Base-by-base conservation (phyloP, 2,113 vertebrate species). In the Alethe diademata region DNA sequence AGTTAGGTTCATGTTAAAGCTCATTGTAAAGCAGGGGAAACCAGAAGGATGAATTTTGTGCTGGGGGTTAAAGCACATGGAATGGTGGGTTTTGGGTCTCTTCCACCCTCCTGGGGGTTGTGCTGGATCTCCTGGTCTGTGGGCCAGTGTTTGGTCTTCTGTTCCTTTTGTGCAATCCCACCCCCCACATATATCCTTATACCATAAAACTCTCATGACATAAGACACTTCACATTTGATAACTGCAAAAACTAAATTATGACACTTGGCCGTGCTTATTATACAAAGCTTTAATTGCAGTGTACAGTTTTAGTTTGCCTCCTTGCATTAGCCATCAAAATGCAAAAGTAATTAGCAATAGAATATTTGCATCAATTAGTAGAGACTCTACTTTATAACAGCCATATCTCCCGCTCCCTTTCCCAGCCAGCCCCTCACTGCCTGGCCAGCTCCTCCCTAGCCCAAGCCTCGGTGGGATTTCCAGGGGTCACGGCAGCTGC, bases 161-260 rank as follows among this genome's bases (percentile, higher is more conserved):
- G n/a, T 19, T 35, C 72, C 65, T 74, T 47, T n/a, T 25, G 12
- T 78, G 57, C 35, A 67, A 57, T 38, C 40, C 40, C 2, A 8
- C 20, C 54, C 2, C 22, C 9, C 78, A 2, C 28, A 9, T 36
- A 31, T 8, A 42, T 24, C 57, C 61, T 67, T 33, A 7, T 17
- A 5, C 19, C 9, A 0, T 1, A 0, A 25, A 2, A 26, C 19
- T 15, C 38, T 23, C 25, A 43, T 38, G 58, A 14, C 8, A 5
- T 7, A 33, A 15, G 2, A 14, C 0, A 0, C 25, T 54, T 36
- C 26, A 6, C 4, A 0, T 40, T 47, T 0, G 1, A 5, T 25
- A 45, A 28, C 25, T 3, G 17, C 26, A 1, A 5, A 23, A 19
- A n/a, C 43, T 3, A 58, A 86, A 86, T 23, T 6, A 82, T 1